phyloP scores from a whole-genome alignment of 2,888 invertebrate species.

The Anoncus sp. region DNA sequence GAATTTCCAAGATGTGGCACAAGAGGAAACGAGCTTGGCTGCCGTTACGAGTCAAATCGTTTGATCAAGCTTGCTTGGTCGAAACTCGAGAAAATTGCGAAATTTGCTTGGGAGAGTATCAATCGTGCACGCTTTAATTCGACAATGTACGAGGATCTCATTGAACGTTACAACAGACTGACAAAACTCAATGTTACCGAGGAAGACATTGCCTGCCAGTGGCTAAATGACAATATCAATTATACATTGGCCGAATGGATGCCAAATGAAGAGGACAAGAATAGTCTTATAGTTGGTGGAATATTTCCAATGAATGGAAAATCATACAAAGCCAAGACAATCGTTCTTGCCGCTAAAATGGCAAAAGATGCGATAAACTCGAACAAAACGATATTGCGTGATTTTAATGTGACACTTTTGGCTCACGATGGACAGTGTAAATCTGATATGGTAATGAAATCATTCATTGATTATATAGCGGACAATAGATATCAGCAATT shows the following conservation, averaged over 20 bases:
- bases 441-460: slow-evolving; percentile 89
- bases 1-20: slow-evolving; percentile 86
- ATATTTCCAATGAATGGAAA: slow-evolving; percentile 88
- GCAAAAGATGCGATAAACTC: slow-evolving; percentile 87
- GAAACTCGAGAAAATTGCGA: slow-evolving; percentile 85
- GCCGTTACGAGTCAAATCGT: slow-evolving; percentile 89
- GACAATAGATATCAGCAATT: slow-evolving; percentile 85
- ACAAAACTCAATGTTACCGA: slow-evolving; percentile 65
- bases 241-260: slow-evolving; percentile 84
- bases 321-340: slow-evolving; percentile 86
- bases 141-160: slow-evolving; percentile 84
- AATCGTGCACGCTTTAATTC: slow-evolving; percentile 84
- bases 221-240: slow-evolving; percentile 85
- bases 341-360: slow-evolving; percentile 86
- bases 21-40: slow-evolving; percentile 82
- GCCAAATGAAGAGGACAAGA: slow-evolving; percentile 77
- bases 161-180: slow-evolving; percentile 80
- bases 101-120: slow-evolving; percentile 84
- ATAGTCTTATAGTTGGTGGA: slow-evolving; percentile 87
- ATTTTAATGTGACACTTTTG: slow-evolving; percentile 86
- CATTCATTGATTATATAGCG: slow-evolving; percentile 89
- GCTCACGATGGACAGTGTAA: slow-evolving; percentile 88
- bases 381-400: slow-evolving; percentile 85
- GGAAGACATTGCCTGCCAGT: slow-evolving; percentile 87
- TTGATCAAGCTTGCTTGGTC: slow-evolving; percentile 88